Evolutionary conservation across 2,888 invertebrate species (phyloP).

Genomic region (Oxyteleia sp.): DNA sequence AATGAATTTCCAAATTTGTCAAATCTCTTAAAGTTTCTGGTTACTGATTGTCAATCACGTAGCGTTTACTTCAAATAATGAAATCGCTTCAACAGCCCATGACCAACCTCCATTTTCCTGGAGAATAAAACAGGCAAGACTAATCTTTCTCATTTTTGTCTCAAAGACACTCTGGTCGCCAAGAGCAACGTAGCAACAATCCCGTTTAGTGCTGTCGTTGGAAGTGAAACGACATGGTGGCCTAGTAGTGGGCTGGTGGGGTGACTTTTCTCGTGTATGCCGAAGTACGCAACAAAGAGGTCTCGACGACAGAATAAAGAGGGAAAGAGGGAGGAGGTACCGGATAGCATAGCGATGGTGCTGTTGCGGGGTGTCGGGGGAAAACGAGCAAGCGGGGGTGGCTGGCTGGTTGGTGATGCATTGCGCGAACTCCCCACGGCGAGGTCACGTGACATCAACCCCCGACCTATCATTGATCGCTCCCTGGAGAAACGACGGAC

Average conservation of each 20-base stretch:
- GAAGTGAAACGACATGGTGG: constrained; percentile 75
- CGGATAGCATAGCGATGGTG: constrained; percentile 80
- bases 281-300: constrained; percentile 58
- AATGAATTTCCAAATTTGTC: too few relatives aligned
- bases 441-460: too few relatives aligned
- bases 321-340: constrained; percentile 78
- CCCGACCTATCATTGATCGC: too few relatives aligned
- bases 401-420: constrained; percentile 86
- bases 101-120: constrained; percentile 17
- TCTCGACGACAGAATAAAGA: constrained; percentile 56
- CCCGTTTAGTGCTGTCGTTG: constrained; percentile 82
- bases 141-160: constrained; percentile 43
- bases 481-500: too few relatives aligned
- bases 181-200: constrained; percentile 82
- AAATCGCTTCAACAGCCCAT: neutral
- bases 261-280: constrained; percentile 60
- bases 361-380: constrained; percentile 83
- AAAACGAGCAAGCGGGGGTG: constrained; percentile 77
- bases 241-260: constrained; percentile 63
- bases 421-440: constrained; percentile 87
- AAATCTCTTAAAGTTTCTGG: too few relatives aligned
- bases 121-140: constrained; percentile 11
- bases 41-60: too few relatives aligned
- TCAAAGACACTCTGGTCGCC: constrained; percentile 83
- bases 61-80: too few relatives aligned